Evolutionary conservation across 2,113 vertebrate genomes (phyloP).

Genomic region (Bambusicola thoracicus): DNA sequence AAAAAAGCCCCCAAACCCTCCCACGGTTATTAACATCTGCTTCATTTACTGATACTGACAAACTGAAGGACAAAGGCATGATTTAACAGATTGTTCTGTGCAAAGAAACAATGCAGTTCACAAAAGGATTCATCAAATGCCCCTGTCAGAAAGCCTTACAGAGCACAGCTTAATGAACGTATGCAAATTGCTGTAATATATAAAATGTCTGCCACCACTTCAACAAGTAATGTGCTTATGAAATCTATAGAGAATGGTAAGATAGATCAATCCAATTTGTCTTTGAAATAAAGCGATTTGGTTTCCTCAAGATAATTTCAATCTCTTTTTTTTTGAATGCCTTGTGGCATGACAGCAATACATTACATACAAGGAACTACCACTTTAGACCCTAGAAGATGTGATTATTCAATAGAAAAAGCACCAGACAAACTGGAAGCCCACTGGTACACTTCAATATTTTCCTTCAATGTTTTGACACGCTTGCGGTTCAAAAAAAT

Average conservation of each 20-base stretch:
- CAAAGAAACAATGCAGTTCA: constrained; percentile 49
- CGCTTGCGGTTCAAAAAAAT: neutral
- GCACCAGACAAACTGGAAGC: constrained; percentile 19
- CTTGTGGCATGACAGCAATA: constrained; percentile 11
- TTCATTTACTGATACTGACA: constrained; percentile 41
- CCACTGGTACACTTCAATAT: constrained; percentile 9
- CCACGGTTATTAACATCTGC: constrained; percentile 48
- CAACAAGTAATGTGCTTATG: constrained; percentile 34
- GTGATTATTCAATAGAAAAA: constrained; percentile 49
- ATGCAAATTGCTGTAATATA: constrained; percentile 68
- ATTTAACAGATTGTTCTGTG: constrained; percentile 26
- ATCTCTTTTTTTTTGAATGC: constrained; percentile 31
- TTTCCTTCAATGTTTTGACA: constrained; percentile 22
- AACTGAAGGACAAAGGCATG: constrained; percentile 55
- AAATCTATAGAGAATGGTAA: constrained; percentile 21
- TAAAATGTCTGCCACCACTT: constrained; percentile 67
- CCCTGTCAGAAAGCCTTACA: constrained; percentile 63
- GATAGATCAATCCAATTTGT: constrained; percentile 49
- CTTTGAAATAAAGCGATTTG: constrained; percentile 58
- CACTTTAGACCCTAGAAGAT: neutral
- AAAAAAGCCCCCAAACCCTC: constrained; percentile 18
- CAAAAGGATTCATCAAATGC: constrained; percentile 39
- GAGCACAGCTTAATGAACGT: constrained; percentile 65
- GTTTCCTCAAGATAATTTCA: constrained; percentile 60
- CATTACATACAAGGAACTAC: neutral